Conservation (phyloP, 2,113 vertebrate genomes). For the Calonectris borealis region DNA sequence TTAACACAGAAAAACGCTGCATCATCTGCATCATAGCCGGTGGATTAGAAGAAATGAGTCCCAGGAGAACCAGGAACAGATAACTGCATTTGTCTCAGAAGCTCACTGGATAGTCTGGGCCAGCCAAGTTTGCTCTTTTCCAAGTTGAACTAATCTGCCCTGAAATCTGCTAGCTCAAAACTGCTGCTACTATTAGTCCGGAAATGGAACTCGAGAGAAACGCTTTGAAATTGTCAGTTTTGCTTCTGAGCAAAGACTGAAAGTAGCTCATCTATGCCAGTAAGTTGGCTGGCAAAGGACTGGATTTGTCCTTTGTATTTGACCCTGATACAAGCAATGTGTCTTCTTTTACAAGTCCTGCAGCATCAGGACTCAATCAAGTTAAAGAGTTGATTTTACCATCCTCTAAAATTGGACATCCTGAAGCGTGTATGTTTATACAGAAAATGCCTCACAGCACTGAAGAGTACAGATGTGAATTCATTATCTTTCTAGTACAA, state of each 20-base stretch:
- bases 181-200: not conserved
- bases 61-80: not conserved
- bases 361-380: not conserved
- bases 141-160: not conserved
- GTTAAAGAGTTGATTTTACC: not conserved
- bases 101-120: not conserved
- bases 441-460: not conserved
- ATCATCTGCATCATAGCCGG: not conserved
- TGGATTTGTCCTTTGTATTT: not conserved
- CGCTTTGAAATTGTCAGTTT: not conserved
- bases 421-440: not conserved
- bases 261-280: not conserved
- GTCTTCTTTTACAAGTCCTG: not conserved
- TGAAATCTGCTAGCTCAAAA: not conserved
- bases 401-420: not conserved
- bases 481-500: not conserved
- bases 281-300: not conserved
- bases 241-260: not conserved
- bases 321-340: not conserved
- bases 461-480: not conserved
- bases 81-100: not conserved
- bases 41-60: not conserved
- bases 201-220: not conserved
- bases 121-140: not conserved
- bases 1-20: not conserved